Base-by-base conservation (phyloP, 2,888 invertebrate genomes). In the Oxytorus armatus region DNA sequence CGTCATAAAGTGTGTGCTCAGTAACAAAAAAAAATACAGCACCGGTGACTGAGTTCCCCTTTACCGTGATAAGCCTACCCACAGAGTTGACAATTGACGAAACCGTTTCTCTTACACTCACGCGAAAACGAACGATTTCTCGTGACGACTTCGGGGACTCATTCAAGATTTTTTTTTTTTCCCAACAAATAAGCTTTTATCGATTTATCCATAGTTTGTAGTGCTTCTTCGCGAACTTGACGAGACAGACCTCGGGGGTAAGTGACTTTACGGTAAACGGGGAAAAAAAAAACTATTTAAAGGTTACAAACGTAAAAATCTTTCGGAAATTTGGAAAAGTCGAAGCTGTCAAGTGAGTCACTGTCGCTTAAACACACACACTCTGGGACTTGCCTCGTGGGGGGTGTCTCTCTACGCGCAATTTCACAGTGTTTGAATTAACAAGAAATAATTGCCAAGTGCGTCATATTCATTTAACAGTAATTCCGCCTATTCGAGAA, bases 191-290 rank as follows among this genome's bases (percentile, higher is more conserved):
- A 77, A 36, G 73, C 73, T 75, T n/a, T 81, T 85, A 87, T 87
- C 83, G 87, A 87, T 87, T 87, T 74, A 73, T 78, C 63, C 68
- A 29, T 81, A 80, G 83, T 73, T 86, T 86, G 81, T 85, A 77
- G 82, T 73, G 86, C 85, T 87, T 86, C 85, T 39, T 70, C 61
- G 82, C 82, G 83, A 85, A 84, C 85, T 82, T 82, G 82, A 66
- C 39, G 66, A 57, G 33, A 69, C 25, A 36, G 25, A 57, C 10
- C 29, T 2, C 51, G 42, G 49, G 44, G 61, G 63, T 63, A 49
- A 69, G 65, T 42, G 36, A 57, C 23, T 75, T 42, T 53, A 5
- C 21, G 39, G 36, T 42, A 18, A 61, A 10, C 16, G 33, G 14
- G 39, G 44, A 25, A 16, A 18, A 23, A 44, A 65, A 65, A 51